Conservation (phyloP, 1,140 invertebrate genomes). For the Drosophila tani region DNA sequence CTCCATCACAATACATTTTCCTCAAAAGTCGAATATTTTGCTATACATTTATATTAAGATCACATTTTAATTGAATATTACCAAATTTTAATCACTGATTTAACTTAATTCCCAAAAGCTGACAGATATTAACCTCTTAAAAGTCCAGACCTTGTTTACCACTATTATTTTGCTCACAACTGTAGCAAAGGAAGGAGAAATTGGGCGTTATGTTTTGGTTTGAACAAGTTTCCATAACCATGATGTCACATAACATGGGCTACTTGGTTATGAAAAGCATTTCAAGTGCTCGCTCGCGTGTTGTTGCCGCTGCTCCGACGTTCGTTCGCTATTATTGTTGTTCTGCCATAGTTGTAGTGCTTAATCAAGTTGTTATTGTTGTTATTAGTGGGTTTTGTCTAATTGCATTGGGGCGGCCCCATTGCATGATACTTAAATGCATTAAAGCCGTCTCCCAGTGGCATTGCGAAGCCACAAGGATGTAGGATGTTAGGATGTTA, state of each 20-base stretch:
- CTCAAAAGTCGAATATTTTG: no score
- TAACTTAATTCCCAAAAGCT: not conserved
- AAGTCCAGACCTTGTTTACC: no score
- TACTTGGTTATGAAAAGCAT: constrained; percentile 50
- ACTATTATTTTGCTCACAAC: not conserved
- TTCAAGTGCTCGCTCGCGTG: constrained; percentile 45
- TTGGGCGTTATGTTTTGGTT: constrained; percentile 1
- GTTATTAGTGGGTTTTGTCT: constrained; percentile 59
- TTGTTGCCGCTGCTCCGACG: not conserved
- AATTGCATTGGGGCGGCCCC: constrained; percentile 65
- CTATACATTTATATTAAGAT: no score
- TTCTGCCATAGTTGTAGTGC: constrained; percentile 27
- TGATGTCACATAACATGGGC: constrained; percentile 49
- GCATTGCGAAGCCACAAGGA: constrained; percentile 30
- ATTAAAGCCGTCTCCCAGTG: constrained; percentile 55
- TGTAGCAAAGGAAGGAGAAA: not conserved
- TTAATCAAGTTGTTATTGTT: constrained; percentile 47
- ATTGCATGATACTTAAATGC: constrained; percentile 68
- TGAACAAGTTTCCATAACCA: constrained; percentile 21
- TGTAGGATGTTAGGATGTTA: not conserved
- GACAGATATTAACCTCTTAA: not conserved
- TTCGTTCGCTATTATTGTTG: constrained; percentile 16
- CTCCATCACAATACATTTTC: no score
- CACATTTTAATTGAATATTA: no score
- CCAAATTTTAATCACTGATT: no score